Evolutionary conservation across 2,888 invertebrate species (phyloP), one percentile per base, ranked within the genome.

Genomic region (Chaetogeoica ovagalla): DNA sequence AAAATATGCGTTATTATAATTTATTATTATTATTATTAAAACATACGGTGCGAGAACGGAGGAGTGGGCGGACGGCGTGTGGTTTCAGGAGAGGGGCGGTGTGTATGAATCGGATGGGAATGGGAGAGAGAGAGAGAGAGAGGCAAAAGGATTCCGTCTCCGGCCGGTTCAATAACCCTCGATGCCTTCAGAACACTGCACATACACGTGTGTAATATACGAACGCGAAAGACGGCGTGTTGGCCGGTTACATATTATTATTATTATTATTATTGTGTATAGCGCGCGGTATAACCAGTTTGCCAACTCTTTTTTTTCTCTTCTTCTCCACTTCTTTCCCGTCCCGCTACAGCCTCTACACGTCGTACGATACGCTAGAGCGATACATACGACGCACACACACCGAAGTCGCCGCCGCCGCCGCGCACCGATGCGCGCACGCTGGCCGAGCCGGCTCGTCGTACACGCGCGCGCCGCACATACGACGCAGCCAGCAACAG

Each of bases 141-240:
- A 9, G 43, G 43, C 7, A 43, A 69, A 77, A 79, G 70, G 70
- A 70, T 70, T 79, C 70, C 79, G 70, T 62, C 39, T 52, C 52
- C 71, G 63, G 79, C 57, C 70, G 63, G 79, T 79, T 79, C 79
- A 79, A 79, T n/a, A 71, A 79, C 79, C 79, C 71, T 70, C 48
- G 48, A 63, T 77, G 59, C 68, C 68, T 76, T 68, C 66, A 17
- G 48, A 48, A 9, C 9, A 30, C 30, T 30, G 43, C 43, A 17
- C 30, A 52, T 9, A 52, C 63, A 48, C 19, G 19, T 48, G 43
- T 43, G 7, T 43, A 43, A 48, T 48, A 23, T 37, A 13, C 52
- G 13, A 43, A 65, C 59, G n/a, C 59, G 23, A 48, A 68, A 39
- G 43, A 68, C 17, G 70, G 55, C 11, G 55, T 19, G 48, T 48